Evolutionary conservation across 2,888 invertebrate genomes (phyloP).

Genomic region (Ametastegia equiseti): DNA sequence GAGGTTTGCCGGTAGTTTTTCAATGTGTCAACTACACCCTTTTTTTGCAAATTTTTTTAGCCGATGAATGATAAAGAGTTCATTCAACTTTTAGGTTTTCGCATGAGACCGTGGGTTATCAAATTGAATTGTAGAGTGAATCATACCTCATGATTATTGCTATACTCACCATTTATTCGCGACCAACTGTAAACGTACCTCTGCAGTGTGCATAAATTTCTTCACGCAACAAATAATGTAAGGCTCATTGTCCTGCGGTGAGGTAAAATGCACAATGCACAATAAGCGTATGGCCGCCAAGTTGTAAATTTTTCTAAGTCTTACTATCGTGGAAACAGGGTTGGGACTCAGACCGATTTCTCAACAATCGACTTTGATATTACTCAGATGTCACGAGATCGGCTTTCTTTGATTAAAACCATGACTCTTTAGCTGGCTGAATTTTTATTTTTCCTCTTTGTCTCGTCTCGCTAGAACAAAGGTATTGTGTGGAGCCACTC

Average conservation of each 20-base stretch:
- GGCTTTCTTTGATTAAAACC: constrained; percentile 5
- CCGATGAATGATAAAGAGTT: not conserved
- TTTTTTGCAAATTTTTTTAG: too few species aligned
- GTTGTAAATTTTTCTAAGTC: constrained; percentile 5
- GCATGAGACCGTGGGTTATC: not conserved
- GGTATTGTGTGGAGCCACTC: constrained; percentile 6
- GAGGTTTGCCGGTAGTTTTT: too few species aligned
- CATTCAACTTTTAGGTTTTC: not conserved
- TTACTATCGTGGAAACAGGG: constrained; percentile 31
- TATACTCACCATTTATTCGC: not conserved
- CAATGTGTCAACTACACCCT: too few species aligned
- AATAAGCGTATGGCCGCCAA: not conserved
- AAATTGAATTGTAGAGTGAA: not conserved
- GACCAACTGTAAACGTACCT: too few species aligned
- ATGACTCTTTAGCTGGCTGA: not conserved
- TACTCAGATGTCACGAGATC: constrained; percentile 16
- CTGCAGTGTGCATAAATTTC: not conserved
- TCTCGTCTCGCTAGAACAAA: constrained; percentile 32
- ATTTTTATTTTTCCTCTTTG: constrained; percentile 7
- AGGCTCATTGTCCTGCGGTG: not conserved
- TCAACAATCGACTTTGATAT: constrained; percentile 2
- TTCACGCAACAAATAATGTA: not conserved
- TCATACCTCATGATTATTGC: not conserved
- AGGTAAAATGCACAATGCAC: constrained; percentile 17
- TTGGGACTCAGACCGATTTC: constrained; percentile 10